A percentile compares a stretch with the other conserved stretches of the same genome.
phyloP scores from a whole-genome alignment of 1,140 invertebrate species.

The Cyclina sinensis region DNA sequence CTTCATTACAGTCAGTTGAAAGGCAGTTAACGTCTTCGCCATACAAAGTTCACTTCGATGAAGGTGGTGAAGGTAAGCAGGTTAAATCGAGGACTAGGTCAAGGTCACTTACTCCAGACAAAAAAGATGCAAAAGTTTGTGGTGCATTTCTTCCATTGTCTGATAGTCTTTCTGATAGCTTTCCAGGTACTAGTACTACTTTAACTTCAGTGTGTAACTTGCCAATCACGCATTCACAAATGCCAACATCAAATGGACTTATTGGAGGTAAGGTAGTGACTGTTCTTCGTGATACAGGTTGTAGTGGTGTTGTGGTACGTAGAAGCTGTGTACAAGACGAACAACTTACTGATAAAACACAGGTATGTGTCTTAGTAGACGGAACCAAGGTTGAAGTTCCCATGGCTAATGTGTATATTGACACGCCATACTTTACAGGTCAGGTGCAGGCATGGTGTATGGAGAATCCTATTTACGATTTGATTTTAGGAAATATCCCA shows the following conservation, averaged over 20 bases:
- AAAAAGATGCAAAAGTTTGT: background rate
- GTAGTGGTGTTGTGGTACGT: slow-evolving; percentile 65
- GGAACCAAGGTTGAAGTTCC: slow-evolving; percentile 45
- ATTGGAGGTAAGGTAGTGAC: slow-evolving; percentile 39
- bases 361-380: slow-evolving; percentile 64
- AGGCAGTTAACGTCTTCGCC: background rate
- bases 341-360: slow-evolving; percentile 54
- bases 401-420: slow-evolving; percentile 36
- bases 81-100: background rate
- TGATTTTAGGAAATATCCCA: slow-evolving; percentile 69
- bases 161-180: slow-evolving; percentile 8
- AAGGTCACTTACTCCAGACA: background rate
- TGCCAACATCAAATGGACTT: slow-evolving; percentile 46
- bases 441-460: slow-evolving; percentile 60
- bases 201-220: background rate
- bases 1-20: background rate
- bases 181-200: background rate
- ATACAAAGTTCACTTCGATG: background rate
- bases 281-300: slow-evolving; percentile 68
- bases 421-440: slow-evolving; percentile 66
- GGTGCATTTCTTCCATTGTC: background rate
- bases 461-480: slow-evolving; percentile 68
- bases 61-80: too few relatives aligned
- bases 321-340: background rate
- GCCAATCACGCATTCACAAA: background rate